Percentiles rank a stretch among this genome's conserved stretches.
These are phyloP conservation scores for Struthidea cinerea DNA, from an alignment of 2,113 vertebrate species.

Conservation along the genomic window DNA sequence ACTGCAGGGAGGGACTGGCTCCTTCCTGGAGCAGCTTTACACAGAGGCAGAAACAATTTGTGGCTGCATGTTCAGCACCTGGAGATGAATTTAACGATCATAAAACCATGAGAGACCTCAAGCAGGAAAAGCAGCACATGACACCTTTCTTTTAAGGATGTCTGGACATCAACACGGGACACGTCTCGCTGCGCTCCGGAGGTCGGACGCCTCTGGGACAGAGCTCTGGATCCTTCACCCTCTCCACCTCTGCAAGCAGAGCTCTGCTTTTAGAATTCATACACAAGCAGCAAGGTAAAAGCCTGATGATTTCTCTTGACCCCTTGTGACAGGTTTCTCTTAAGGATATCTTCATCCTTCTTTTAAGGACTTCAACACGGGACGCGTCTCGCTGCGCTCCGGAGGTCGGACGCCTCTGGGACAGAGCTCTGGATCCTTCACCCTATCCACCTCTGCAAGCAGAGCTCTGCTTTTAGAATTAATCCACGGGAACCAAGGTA, in stretches of 20 bases:
- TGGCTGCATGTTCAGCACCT: not conserved
- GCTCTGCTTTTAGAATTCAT: not conserved
- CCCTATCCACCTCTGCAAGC: not conserved
- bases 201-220: not conserved
- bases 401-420: not conserved
- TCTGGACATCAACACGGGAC: rapidly evolving
- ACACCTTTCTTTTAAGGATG: not conserved
- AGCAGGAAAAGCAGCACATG: not conserved
- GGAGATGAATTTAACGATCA: not conserved
- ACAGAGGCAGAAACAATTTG: not conserved
- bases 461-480: not conserved
- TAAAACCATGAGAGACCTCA: not conserved
- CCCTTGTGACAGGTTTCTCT: not conserved
- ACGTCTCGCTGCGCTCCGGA: rapidly evolving
- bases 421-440: not conserved
- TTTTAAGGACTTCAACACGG: not conserved
- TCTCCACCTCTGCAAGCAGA: not conserved
- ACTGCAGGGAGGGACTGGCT: not conserved
- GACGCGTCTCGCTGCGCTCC: rapidly evolving
- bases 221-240: not conserved
- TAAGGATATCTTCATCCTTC: not conserved
- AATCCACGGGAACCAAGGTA: not conserved
- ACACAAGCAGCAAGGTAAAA: not conserved
- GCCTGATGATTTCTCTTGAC: not conserved
- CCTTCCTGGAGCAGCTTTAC: not conserved